These are phyloP conservation scores for Diabrotica undecimpunctata DNA, from an alignment of 1,140 invertebrate species.

Conservation along the genomic window DNA sequence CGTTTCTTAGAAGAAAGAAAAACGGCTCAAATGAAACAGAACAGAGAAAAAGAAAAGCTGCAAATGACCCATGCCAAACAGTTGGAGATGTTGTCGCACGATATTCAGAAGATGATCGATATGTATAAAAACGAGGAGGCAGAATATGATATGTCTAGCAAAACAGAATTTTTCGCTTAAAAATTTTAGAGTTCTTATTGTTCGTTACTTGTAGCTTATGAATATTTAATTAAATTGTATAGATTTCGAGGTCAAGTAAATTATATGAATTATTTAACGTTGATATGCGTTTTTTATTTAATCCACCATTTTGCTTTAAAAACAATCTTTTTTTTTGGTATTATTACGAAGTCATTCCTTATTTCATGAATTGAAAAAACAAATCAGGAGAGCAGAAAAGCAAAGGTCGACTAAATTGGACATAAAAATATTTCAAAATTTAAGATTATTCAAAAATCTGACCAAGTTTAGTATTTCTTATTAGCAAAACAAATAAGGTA, in stretches of 20 bases:
- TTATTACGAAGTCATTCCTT: no score
- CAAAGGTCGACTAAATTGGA: no score
- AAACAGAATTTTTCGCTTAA: conserved; percentile 83
- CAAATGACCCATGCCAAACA: conserved; percentile 91
- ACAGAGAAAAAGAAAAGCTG: conserved; percentile 89
- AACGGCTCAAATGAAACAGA: conserved; percentile 82
- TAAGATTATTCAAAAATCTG: no score
- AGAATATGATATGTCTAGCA: conserved; percentile 85
- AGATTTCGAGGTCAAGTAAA: background rate
- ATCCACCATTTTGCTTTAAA: no score
- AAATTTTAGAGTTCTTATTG: conserved; percentile 2
- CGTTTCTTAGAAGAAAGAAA: conserved; percentile 98
- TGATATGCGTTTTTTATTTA: background rate
- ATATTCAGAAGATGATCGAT: conserved; percentile 90
- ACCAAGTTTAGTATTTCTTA: no score
- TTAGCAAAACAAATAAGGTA: no score
- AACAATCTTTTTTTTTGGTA: no score
- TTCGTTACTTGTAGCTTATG: background rate
- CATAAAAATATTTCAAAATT: no score
- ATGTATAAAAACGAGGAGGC: conserved; percentile 94
- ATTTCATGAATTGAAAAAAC: no score
- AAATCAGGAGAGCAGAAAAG: no score
- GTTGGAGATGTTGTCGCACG: conserved; percentile 82
- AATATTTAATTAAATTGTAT: background rate
- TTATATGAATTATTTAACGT: background rate